Conservation (phyloP, 2,113 vertebrate genomes). For the Microtus montanus region DNA sequence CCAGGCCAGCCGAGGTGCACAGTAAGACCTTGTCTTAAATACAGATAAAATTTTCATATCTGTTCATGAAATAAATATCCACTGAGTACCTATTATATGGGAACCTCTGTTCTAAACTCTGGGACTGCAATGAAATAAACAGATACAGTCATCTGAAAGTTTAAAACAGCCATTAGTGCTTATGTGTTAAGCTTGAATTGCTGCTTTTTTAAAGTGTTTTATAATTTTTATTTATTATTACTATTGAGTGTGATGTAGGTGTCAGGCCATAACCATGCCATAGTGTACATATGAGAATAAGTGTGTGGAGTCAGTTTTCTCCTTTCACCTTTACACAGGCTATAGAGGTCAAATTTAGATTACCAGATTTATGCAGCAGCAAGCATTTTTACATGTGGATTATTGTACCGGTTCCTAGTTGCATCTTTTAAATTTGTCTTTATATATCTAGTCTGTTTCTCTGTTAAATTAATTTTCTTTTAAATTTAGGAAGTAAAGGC, state of each 20-base stretch:
- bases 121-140: neutral
- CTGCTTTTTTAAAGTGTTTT: neutral
- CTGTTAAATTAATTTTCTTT: conserved; percentile 6
- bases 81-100: neutral
- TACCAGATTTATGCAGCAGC: neutral
- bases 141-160: neutral
- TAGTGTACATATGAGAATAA: neutral
- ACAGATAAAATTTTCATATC: neutral
- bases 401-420: neutral
- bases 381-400: neutral
- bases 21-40: neutral
- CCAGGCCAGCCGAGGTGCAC: too few species aligned
- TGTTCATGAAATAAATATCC: conserved; percentile 17
- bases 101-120: neutral
- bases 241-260: neutral
- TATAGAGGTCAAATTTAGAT: neutral
- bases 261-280: neutral
- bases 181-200: neutral
- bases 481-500: neutral
- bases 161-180: neutral
- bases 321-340: neutral
- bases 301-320: neutral
- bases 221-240: neutral
- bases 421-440: neutral
- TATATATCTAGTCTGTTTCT: neutral